Conservation (phyloP, 2,888 invertebrate genomes). For the Diaprepes abbreviatus region DNA sequence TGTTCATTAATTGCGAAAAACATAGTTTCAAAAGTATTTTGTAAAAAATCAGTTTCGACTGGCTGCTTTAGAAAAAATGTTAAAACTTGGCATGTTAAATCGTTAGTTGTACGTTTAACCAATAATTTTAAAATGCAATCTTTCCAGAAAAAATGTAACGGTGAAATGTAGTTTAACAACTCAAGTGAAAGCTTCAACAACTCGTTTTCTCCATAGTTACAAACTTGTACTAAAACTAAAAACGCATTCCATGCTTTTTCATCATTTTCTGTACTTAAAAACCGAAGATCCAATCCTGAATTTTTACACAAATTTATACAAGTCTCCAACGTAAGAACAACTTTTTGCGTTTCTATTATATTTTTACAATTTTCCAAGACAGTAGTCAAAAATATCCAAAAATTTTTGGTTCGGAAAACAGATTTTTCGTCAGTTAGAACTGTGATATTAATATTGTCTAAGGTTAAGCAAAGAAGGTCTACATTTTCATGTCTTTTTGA, state of each 20-base stretch:
- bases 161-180: background rate
- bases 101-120: background rate
- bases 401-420: background rate
- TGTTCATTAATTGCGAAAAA: background rate
- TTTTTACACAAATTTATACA: background rate
- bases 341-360: background rate
- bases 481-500: slow-evolving; percentile 1
- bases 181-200: background rate
- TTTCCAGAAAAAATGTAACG: slow-evolving; percentile 1
- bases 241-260: background rate
- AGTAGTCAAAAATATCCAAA: background rate
- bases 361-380: background rate
- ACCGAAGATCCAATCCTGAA: background rate
- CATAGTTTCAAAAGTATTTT: background rate
- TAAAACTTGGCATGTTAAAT: background rate
- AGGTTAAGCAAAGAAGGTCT: background rate
- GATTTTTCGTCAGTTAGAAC: background rate
- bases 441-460: background rate
- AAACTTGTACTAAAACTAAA: background rate
- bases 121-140: background rate
- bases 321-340: background rate
- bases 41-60: background rate
- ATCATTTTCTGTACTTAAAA: background rate
- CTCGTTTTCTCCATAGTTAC: background rate
- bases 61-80: background rate